Evolutionary conservation across 1,140 invertebrate species (phyloP).

Genomic region (Zaprionus ghesquierei): DNA sequence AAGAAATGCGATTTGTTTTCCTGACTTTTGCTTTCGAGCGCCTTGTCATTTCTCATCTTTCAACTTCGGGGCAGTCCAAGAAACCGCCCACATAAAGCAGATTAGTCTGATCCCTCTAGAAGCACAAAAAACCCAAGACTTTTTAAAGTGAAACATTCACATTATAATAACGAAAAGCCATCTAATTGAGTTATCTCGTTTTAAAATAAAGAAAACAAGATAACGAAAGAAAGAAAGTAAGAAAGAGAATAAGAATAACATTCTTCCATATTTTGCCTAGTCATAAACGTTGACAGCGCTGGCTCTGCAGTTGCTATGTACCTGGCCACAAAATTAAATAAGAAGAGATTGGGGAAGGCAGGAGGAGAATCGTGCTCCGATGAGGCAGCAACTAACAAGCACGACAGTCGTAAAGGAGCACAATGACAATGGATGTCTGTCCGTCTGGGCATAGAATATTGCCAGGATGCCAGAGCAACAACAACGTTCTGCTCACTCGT

Average conservation of each 20-base stretch:
- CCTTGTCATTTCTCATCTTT: conserved; percentile 38
- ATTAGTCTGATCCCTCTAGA: background rate
- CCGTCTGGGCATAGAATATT: background rate
- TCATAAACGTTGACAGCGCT: conserved; percentile 23
- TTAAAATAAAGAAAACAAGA: background rate
- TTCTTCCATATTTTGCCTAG: background rate
- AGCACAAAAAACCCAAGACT: background rate
- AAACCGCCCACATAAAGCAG: conserved; percentile 4
- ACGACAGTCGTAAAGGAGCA: conserved; percentile 34
- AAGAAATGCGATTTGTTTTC: background rate
- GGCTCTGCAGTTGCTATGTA: background rate
- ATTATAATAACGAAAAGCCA: conserved; percentile 1
- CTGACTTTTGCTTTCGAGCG: conserved; percentile 12
- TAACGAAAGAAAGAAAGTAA: background rate
- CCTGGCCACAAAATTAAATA: conserved; percentile 31
- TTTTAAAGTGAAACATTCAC: background rate
- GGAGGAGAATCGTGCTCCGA: background rate
- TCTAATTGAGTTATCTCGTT: conserved; percentile 22
- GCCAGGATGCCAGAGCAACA: conserved; percentile 26
- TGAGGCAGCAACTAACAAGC: conserved; percentile 38
- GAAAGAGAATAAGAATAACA: background rate
- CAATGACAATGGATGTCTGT: conserved; percentile 8
- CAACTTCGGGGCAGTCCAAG: conserved; percentile 14
- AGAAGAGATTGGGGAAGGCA: no score
- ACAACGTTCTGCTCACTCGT: background rate